These are phyloP conservation scores for Galbula dea DNA, from an alignment of 2,113 vertebrate genomes.

Conservation along the genomic window DNA sequence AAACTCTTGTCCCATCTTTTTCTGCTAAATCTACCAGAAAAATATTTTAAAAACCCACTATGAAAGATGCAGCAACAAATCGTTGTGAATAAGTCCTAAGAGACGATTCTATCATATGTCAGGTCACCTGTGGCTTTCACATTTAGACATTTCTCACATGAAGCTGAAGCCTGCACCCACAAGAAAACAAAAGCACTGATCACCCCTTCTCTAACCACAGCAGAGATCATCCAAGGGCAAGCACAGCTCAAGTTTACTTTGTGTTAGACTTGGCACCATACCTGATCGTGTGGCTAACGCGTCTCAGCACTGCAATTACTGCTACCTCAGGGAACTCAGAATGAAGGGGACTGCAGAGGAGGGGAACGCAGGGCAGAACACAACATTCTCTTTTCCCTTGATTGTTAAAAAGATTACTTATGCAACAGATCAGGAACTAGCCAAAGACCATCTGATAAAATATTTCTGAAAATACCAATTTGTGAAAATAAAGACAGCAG, in stretches of 20 bases:
- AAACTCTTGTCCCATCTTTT: not conserved
- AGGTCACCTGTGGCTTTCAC: not conserved
- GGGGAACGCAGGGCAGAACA: not conserved
- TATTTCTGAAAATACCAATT: not conserved
- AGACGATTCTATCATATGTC: not conserved
- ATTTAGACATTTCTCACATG: not conserved
- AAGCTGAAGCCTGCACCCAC: not conserved
- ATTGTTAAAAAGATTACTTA: not conserved
- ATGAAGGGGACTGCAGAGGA: not conserved
- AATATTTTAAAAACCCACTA: not conserved
- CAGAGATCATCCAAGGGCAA: not conserved
- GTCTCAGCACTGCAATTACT: not conserved
- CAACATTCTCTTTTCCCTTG: not conserved
- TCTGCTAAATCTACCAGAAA: not conserved
- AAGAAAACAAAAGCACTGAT: not conserved
- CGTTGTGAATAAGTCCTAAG: not conserved
- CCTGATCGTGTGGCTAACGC: not conserved
- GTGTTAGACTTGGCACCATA: not conserved
- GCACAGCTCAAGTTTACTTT: not conserved
- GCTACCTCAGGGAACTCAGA: not conserved
- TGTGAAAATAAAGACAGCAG: not conserved
- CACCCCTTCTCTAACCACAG: not conserved
- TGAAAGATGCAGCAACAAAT: not conserved
- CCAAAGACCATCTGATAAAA: not conserved
- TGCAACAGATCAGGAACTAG: not conserved